phyloP scores from a whole-genome alignment of 2,888 invertebrate species.

The Tipula vernalis region DNA sequence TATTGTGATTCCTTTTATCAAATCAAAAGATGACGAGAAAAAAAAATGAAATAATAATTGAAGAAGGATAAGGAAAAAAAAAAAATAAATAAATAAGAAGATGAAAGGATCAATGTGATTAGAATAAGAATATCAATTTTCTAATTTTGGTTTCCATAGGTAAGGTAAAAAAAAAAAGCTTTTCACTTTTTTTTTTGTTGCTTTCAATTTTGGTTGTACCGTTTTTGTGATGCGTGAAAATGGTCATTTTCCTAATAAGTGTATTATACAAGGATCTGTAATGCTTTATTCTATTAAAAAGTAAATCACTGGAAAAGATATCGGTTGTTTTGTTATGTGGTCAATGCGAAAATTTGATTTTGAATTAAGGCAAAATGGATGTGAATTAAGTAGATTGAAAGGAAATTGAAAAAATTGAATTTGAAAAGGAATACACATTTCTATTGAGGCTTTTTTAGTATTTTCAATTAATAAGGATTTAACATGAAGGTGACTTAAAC shows the following conservation, averaged over 20 bases:
- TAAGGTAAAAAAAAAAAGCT: neutral
- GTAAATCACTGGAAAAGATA: neutral
- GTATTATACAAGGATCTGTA: neutral
- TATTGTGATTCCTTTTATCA: neutral
- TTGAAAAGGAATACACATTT: no score
- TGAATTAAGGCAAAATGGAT: neutral
- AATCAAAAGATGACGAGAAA: neutral
- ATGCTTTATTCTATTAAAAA: neutral
- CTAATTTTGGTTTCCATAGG: neutral
- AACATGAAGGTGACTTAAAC: no score
- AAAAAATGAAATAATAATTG: neutral
- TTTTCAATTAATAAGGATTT: no score
- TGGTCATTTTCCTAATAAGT: neutral
- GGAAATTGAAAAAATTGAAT: neutral
- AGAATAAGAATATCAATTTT: slow-evolving; percentile 4
- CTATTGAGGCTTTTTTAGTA: no score
- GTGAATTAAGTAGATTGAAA: neutral
- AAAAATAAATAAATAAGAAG: neutral
- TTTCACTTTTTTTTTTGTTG: neutral
- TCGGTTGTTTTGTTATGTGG: neutral
- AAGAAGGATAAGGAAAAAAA: neutral
- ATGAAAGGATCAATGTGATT: slow-evolving; percentile 4
- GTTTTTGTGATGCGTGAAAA: neutral
- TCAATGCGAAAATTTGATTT: neutral
- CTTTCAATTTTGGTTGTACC: neutral